These are phyloP conservation scores for Salminus brasiliensis DNA, from an alignment of 2,113 vertebrate genomes.

Conservation along the genomic window DNA sequence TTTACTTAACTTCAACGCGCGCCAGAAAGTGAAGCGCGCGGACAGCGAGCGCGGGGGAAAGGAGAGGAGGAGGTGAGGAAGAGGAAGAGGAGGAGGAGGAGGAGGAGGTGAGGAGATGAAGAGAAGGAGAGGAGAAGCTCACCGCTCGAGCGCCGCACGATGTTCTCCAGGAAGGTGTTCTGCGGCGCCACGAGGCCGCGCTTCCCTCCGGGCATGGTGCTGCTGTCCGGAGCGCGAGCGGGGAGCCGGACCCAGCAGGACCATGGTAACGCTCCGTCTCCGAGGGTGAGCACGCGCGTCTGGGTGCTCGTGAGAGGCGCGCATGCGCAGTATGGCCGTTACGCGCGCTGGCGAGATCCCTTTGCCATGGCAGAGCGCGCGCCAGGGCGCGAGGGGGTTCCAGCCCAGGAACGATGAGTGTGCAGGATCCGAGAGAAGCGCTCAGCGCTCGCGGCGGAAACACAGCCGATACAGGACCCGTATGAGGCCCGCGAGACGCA, in stretches of 20 bases:
- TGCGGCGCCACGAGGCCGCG: conserved; percentile 97
- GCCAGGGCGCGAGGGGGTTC: neutral
- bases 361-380: neutral
- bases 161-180: conserved; percentile 98
- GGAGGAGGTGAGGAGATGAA: too few relatives aligned
- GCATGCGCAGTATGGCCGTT: conserved; percentile 4
- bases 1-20: too few relatives aligned
- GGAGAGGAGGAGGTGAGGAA: neutral
- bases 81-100: neutral
- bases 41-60: neutral
- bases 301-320: neutral
- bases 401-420: neutral
- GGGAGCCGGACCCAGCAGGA: neutral
- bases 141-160: conserved; percentile 94
- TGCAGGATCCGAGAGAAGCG: too few relatives aligned
- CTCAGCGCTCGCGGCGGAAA: too few relatives aligned
- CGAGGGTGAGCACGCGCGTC: neutral
- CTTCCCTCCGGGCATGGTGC: conserved; percentile 98
- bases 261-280: neutral
- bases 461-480: too few relatives aligned
- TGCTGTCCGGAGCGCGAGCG: neutral
- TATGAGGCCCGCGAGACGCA: too few relatives aligned
- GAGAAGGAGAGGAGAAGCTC: conserved; percentile 61
- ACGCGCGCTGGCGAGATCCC: neutral
- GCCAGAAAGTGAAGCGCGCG: neutral